A percentile compares a stretch with the other conserved stretches of the same genome.
phyloP scores from a whole-genome alignment of 1,140 invertebrate genomes.

The Drosophila hydei region DNA sequence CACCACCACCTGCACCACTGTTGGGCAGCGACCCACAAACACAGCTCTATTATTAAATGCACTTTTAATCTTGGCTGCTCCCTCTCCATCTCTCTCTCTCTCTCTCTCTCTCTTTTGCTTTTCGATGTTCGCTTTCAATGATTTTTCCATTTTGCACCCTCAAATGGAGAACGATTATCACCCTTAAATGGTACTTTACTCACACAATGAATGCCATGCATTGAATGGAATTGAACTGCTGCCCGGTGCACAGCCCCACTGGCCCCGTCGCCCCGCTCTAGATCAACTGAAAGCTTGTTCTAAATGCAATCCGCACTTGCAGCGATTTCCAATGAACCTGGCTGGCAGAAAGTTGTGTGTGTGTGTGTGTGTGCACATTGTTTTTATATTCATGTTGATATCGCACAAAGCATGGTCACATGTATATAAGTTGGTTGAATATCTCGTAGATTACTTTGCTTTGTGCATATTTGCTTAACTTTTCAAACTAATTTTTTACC shows the following conservation, averaged over 20 bases:
- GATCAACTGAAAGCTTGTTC: constrained; percentile 31
- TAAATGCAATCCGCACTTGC: constrained; percentile 34
- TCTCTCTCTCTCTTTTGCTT: not conserved
- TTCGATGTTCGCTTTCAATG: constrained; percentile 71
- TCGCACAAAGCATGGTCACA: constrained; percentile 51
- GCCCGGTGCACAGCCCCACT: constrained; percentile 16
- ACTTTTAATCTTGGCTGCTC: constrained; percentile 76
- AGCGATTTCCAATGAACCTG: not conserved
- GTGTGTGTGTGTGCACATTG: constrained; percentile 7
- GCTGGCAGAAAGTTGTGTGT: constrained; percentile 17
- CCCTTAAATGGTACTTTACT: constrained; percentile 84
- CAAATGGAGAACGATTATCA: constrained; percentile 83
- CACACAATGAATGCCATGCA: constrained; percentile 79
- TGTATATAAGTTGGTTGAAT: constrained; percentile 38
- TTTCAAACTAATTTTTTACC: constrained; percentile 47
- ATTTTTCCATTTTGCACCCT: constrained; percentile 82
- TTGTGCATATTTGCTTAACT: constrained; percentile 68
- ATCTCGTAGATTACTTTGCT: constrained; percentile 69
- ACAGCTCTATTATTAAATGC: constrained; percentile 80
- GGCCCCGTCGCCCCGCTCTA: not conserved
- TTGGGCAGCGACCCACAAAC: constrained; percentile 9
- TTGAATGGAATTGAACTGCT: constrained; percentile 76
- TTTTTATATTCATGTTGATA: constrained; percentile 66
- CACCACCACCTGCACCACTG: constrained; percentile 7
- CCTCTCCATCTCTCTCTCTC: constrained; percentile 10